Conservation (phyloP, 2,797 vertebrate genomes). For the Nannoperca obscura region DNA sequence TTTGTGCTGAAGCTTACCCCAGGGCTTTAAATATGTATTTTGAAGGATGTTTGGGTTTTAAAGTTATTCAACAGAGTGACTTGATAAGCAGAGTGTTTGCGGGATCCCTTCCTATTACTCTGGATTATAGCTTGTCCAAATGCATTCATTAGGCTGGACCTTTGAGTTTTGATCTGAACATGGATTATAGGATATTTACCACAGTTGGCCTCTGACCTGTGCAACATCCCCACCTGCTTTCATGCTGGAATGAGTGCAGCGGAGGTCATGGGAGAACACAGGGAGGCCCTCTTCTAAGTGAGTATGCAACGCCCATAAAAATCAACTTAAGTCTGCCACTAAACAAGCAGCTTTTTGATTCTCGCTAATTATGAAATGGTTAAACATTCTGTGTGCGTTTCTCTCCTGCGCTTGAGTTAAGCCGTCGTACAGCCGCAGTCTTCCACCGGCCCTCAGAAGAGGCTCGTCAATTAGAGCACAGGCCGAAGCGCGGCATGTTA, state of each 20-base stretch:
- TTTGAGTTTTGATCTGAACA: constrained; percentile 64
- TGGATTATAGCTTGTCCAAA: constrained; percentile 56
- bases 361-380: constrained; percentile 79
- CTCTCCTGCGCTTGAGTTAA: constrained; percentile 57
- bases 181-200: constrained; percentile 75
- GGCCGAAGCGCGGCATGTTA: constrained; percentile 83
- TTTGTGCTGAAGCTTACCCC: constrained; percentile 46
- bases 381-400: constrained; percentile 80
- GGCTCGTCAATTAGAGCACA: constrained; percentile 83
- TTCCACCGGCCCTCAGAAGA: constrained; percentile 75
- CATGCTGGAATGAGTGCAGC: constrained; percentile 40
- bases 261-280: constrained; percentile 73
- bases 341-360: constrained; percentile 80
- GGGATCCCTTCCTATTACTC: constrained; percentile 52
- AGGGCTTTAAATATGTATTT: constrained; percentile 71
- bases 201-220: constrained; percentile 60
- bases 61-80: constrained; percentile 64
- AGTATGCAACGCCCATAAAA: constrained; percentile 55
- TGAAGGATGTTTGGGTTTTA: constrained; percentile 72
- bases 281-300: constrained; percentile 38
- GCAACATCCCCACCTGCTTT: constrained; percentile 51
- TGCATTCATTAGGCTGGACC: constrained; percentile 60
- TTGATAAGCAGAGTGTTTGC: constrained; percentile 62
- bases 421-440: constrained; percentile 62
- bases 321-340: constrained; percentile 58